Evolutionary conservation across 2,113 vertebrate genomes (phyloP).

Genomic region (Actenoides lindsayi): DNA sequence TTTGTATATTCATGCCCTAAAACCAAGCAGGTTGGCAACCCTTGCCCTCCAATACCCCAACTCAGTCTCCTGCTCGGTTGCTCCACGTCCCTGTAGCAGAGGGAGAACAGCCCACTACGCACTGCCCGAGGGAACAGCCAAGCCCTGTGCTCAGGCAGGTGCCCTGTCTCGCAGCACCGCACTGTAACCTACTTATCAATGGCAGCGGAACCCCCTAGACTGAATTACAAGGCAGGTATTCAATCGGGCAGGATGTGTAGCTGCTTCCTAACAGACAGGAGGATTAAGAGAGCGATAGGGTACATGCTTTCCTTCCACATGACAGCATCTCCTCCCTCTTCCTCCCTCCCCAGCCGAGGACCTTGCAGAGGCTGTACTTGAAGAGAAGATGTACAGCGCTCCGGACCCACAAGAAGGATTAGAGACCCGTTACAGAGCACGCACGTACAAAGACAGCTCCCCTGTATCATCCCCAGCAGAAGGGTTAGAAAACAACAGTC

Average conservation of each 20-base stretch:
- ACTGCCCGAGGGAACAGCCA: not conserved
- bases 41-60: not conserved
- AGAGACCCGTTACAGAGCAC: slow-evolving; percentile 41
- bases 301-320: slow-evolving; percentile 35
- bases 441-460: not conserved
- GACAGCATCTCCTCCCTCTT: slow-evolving; percentile 24
- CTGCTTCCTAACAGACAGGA: slow-evolving; percentile 15
- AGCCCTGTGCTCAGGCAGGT: not conserved
- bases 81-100: not conserved
- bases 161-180: not conserved
- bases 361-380: not conserved
- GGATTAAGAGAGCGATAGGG: slow-evolving; percentile 30
- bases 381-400: slow-evolving; percentile 34
- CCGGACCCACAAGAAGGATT: slow-evolving; percentile 29
- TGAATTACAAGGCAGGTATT: slow-evolving; percentile 66
- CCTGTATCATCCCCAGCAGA: not conserved
- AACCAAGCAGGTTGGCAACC: not conserved
- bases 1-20: not conserved
- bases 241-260: slow-evolving; percentile 53
- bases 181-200: slow-evolving; percentile 28
- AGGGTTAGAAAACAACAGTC: not conserved
- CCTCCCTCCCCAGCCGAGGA: not conserved
- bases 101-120: no score
- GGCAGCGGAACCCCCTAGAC: slow-evolving; percentile 47
- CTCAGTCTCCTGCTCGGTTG: not conserved